Evolutionary conservation across 53 echinoderm and acorn worm species (phyloP).

Genomic region (Antedon mediterranea): DNA sequence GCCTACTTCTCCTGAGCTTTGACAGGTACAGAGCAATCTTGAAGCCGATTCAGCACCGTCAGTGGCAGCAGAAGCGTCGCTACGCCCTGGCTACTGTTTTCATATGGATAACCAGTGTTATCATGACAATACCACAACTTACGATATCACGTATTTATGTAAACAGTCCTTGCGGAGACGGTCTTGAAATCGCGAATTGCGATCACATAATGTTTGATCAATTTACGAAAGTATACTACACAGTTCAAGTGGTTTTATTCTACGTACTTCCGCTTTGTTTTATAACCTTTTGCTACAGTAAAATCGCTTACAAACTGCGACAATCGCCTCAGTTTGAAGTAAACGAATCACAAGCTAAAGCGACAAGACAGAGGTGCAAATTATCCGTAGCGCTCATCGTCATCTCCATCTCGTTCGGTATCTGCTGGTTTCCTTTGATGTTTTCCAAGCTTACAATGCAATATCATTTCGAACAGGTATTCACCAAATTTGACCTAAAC

Average conservation of each 20-base stretch:
- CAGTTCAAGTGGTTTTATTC: background rate
- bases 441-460: background rate
- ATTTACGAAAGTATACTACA: background rate
- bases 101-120: background rate
- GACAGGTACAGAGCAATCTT: background rate
- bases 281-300: background rate
- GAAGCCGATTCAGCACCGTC: background rate
- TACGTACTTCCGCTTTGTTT: background rate
- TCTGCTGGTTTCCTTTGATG: background rate
- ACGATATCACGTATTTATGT: background rate
- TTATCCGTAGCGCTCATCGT: background rate
- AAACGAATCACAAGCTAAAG: background rate
- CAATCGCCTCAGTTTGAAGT: background rate
- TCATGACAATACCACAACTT: background rate
- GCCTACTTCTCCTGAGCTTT: background rate
- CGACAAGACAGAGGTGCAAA: background rate
- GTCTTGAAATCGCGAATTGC: background rate
- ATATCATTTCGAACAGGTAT: background rate
- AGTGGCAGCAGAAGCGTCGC: background rate
- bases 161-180: background rate
- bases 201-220: background rate
- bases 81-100: background rate
- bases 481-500: background rate
- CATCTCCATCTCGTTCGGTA: background rate
- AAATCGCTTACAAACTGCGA: background rate